Evolutionary conservation across 1,140 invertebrate genomes (phyloP).

Genomic region (Diorhabda elongata): DNA sequence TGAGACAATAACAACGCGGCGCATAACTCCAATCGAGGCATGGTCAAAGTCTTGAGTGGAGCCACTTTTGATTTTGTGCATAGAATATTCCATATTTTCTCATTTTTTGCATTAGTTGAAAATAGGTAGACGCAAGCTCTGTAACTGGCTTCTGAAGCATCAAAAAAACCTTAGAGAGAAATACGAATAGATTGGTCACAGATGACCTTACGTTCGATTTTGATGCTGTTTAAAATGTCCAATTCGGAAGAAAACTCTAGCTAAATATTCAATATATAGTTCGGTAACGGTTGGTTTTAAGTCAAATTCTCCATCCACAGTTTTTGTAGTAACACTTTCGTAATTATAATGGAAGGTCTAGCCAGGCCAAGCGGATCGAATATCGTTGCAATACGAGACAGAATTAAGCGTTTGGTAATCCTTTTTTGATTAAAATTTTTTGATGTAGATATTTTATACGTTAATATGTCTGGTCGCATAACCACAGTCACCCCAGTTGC

Average conservation of each 20-base stretch:
- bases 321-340: conserved; percentile 21
- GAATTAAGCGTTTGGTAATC: no score
- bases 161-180: conserved; percentile 44
- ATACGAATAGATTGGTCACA: neutral
- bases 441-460: no score
- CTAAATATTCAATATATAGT: conserved; percentile 7
- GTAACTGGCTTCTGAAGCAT: conserved; percentile 45
- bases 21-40: conserved; percentile 16
- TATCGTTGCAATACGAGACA: conserved; percentile 19
- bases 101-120: conserved; percentile 1
- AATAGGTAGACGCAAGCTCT: conserved; percentile 38
- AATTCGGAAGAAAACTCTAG: conserved; percentile 4
- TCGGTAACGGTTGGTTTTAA: conserved; percentile 11
- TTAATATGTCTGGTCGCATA: no score
- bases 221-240: conserved; percentile 12
- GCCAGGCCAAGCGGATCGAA: conserved; percentile 50
- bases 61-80: conserved; percentile 11
- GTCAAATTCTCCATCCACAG: conserved; percentile 15
- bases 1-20: conserved; percentile 4
- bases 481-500: no score
- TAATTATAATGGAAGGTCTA: conserved; percentile 43
- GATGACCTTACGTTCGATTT: conserved; percentile 12
- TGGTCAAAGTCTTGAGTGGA: conserved; percentile 12
- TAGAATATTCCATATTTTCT: conserved; percentile 11
- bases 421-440: no score